Evolutionary conservation across 2,888 invertebrate species (phyloP).

Genomic region (Stegophylla sp.): DNA sequence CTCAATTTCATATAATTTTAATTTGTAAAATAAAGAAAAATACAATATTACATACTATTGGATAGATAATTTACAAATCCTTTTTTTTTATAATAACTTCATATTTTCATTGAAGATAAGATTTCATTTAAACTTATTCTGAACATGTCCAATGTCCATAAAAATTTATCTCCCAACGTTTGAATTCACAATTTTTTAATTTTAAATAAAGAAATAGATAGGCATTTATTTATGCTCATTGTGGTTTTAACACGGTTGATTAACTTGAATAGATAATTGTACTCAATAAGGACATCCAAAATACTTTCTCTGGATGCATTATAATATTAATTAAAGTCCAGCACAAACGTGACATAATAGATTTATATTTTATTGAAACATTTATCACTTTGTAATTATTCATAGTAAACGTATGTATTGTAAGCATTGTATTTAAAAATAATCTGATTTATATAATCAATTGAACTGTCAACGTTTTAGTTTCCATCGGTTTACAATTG

Average conservation of each 20-base stretch:
- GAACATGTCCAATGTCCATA: too few species aligned
- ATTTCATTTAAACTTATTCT: too few species aligned
- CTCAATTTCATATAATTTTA: too few species aligned
- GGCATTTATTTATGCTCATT: not conserved
- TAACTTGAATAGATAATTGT: not conserved
- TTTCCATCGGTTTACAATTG: not conserved
- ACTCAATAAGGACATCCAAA: not conserved
- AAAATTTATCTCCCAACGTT: not conserved
- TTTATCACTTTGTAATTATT: not conserved
- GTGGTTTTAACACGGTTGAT: constrained; percentile 28
- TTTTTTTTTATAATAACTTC: too few species aligned
- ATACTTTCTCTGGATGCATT: constrained; percentile 17
- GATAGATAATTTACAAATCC: too few species aligned
- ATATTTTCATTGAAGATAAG: too few species aligned
- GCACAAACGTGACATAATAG: not conserved
- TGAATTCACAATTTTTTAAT: not conserved
- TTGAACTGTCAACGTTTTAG: not conserved
- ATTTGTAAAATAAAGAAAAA: too few species aligned
- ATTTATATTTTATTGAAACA: not conserved
- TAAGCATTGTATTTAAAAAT: not conserved
- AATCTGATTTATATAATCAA: not conserved
- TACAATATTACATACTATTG: too few species aligned
- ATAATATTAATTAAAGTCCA: constrained; percentile 11
- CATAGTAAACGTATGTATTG: not conserved
- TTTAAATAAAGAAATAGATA: constrained; percentile 11